Evolutionary conservation across 2,797 vertebrate genomes (phyloP), one percentile per base, ranked within the genome.

Genomic region (Danio jaintianensis): DNA sequence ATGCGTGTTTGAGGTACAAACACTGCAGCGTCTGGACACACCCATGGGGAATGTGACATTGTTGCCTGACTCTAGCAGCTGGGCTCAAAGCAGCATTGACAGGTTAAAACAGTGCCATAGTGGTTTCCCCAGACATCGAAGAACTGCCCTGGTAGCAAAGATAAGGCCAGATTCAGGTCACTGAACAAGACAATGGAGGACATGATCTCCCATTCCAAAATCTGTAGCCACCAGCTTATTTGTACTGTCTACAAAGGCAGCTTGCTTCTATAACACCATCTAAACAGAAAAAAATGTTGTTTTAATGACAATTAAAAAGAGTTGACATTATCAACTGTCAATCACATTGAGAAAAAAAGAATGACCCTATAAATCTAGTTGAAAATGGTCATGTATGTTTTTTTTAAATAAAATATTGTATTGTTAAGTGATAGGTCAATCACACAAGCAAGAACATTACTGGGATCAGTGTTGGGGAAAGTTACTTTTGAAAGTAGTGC

Each of bases 41-140:
- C 87, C 63, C 87, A 93, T 93, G 93, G 89, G 93, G 93, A 94
- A 94, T 94, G 91, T 93, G 88, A 90, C 92, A 91, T 91, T 56
- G 59, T 85, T 87, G 80, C 84, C 89, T 85, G 86, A 92, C 84
- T 86, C 82, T 86, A 84, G 84, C 83, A 82, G 71, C 83, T 85
- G 86, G 79, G 58, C 58, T 86, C 82, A 82, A 84, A 85, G 74
- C 80, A 76, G 55, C 72, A 71, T 75, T 73, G 67, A 84, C 75
- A 85, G 88, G 87, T 88, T 90, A 84, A 63, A 91, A 88, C 83
- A 87, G 85, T 85, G 86, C 59, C 50, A 67, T 82, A 89, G 90
- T 92, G 89, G 62, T 88, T 87, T 87, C 80, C 82, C 85, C 88
- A 89, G 87, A 91, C 90, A 90, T 86, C 18, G 50, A 87, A 86